Base-by-base conservation (phyloP, 2,797 vertebrate genomes). In the Tachyglossus aculeatus region DNA sequence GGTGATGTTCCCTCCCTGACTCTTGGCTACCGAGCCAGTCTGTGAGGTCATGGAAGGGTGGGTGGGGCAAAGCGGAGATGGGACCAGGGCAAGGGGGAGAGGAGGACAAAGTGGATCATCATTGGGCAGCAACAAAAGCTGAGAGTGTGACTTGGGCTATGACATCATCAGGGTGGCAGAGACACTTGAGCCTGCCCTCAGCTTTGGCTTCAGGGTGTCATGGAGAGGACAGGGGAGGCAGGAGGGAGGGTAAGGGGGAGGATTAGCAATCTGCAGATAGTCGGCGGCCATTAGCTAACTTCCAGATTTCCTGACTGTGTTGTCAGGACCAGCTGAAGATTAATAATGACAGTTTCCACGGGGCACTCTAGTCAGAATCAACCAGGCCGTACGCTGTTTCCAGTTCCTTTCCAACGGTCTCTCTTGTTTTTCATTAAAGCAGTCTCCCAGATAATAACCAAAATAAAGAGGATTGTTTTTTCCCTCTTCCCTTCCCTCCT, bases 1-100 rank as follows among this genome's bases (percentile, higher is more conserved):
- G 24, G 34, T 70, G 61, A 83, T 56, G 40, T 44, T 61, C 66
- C 72, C 43, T 67, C 24, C 38, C 56, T 29, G 29, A 37, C 29
- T 70, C 52, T 71, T 65, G 34, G 40, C 71, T 58, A 47, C 8
- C 37, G 27, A 59, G 65, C 55, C 38, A 29, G 31, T 7, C 63
- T 44, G 41, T 38, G 21, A 84, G 55, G 41, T 71, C 57, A 73
- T 44, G 25, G 31, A 47, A 32, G 50, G 31, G 18, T 16, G 16
- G n/a, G 33, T 13, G 45, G 21, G 21, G 40, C 5, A n/a, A 44
- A 32, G 5, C 44, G 43, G n/a, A n/a, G n/a, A n/a, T 44, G 14
- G 13, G 11, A 27, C 24, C 7, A 18, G 22, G 45, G n/a, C 56
- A 22, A 2, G 4, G n/a, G 31, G 22, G 27, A 41, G 8, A 51